Base-by-base conservation (phyloP, 92 coral and sea anemone genomes). In the Parazoanthus swiftii region DNA sequence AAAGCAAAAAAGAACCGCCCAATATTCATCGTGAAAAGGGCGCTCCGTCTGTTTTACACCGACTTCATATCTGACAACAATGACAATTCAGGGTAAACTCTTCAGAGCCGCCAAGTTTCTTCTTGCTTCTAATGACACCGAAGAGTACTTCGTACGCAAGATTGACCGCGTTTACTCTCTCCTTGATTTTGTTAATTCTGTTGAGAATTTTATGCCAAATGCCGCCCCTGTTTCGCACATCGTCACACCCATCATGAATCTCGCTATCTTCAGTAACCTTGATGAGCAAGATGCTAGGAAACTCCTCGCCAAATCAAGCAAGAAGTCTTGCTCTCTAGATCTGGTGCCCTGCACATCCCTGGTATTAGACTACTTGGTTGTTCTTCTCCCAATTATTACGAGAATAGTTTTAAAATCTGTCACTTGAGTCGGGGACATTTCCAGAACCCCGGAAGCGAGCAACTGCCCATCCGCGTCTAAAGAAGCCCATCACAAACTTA, bases 281-380 rank as follows among this genome's bases (percentile, higher is more conserved):
- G 72, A 66, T 86, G 84, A 86, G 70, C 83, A 86, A 25, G 76
- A 86, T 77, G 85, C 77, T 35, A 76, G 29, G 6, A 56, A 51
- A 21, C 16, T 86, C 35, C 77, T 86, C 75, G 26, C 76, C 18
- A 86, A 86, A 3, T 71, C 88, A 70, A 85, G 79, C 58, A 85
- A 85, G 66, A 85, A 56, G 74, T 82, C 76, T 16, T 39, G 86
- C 88, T 36, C 88, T 29, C 59, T 70, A 85, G 80, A 85, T 42
- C 88, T 80, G 37, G 72, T 85, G 88, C 88, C 88, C 74, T 29
- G 33, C 33, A 85, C 88, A 59, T 80, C 80, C 5, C 51, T 85
- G 59, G 65, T 85, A 70, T 39, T 70, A 29, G 79, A 85, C 35
- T 85, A 80, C 76, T 70, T 65, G 59, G 88, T 35, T 85, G 80